Percentiles rank a stretch among this genome's conserved stretches.
phyloP scores from a whole-genome alignment of 2,888 invertebrate species.

The Ochropacha duplaris region DNA sequence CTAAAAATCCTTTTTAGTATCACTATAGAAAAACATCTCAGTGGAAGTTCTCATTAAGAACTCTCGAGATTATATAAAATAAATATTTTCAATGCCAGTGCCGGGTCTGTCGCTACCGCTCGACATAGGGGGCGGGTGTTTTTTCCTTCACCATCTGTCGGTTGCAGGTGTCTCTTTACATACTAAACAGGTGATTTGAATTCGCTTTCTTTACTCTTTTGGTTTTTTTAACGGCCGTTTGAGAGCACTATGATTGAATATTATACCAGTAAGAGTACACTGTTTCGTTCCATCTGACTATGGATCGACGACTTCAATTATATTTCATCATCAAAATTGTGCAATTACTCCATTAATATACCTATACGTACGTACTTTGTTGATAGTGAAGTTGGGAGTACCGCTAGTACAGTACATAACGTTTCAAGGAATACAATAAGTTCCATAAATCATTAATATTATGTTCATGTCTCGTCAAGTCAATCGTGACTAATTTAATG shows the following conservation, averaged over 20 bases:
- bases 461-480: no score
- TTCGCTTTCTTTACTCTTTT: constrained; percentile 49
- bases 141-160: constrained; percentile 73
- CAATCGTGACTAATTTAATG: no score
- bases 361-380: no score
- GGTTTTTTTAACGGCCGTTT: constrained; percentile 22
- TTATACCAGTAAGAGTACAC: neutral
- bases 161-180: constrained; percentile 74
- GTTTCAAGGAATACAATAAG: neutral
- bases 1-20: constrained; percentile 13
- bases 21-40: constrained; percentile 14
- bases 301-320: neutral
- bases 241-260: constrained; percentile 4
- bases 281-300: constrained; percentile 15
- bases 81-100: constrained; percentile 7
- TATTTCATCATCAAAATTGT: neutral
- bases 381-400: no score
- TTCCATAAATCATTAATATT: neutral
- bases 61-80: neutral
- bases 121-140: constrained; percentile 41
- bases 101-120: constrained; percentile 31
- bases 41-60: constrained; percentile 4
- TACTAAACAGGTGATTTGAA: constrained; percentile 77
- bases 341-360: neutral
- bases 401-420: no score